Percentiles rank a stretch among this genome's conserved stretches.
Evolutionary conservation across 2,797 vertebrate genomes (phyloP).

Genomic region (Paedocypris micromegethes): DNA sequence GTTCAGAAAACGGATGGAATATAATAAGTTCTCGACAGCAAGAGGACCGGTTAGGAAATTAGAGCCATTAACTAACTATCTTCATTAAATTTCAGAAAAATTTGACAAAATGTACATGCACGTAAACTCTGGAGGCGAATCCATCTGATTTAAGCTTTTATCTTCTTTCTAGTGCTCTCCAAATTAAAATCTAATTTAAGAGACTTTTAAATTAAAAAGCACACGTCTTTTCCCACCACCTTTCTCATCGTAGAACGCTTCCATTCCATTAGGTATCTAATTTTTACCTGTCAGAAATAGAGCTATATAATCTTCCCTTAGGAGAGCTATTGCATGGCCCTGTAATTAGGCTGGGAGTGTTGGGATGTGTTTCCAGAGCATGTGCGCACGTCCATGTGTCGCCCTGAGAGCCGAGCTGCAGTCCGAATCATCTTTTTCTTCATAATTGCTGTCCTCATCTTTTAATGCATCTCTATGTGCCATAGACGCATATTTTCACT

Average conservation of each 20-base stretch:
- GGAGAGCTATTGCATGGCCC: conserved; percentile 57
- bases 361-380: conserved; percentile 40
- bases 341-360: conserved; percentile 65
- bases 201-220: conserved; percentile 61
- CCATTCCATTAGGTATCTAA: conserved; percentile 71
- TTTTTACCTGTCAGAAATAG: conserved; percentile 73
- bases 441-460: conserved; percentile 33
- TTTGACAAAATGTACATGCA: conserved; percentile 2
- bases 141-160: conserved; percentile 41
- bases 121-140: conserved; percentile 14
- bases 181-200: conserved; percentile 73
- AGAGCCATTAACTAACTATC: conserved; percentile 19
- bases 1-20: too few relatives aligned
- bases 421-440: conserved; percentile 25
- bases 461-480: conserved; percentile 32
- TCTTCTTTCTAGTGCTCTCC: conserved; percentile 52
- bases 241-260: conserved; percentile 38
- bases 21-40: conserved; percentile 11
- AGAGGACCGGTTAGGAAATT: conserved; percentile 14
- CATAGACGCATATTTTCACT: conserved; percentile 8
- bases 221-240: conserved; percentile 55
- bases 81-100: conserved; percentile 23
- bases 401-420: conserved; percentile 3
- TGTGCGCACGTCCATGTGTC: conserved; percentile 37
- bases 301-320: conserved; percentile 63